Conservation (phyloP, 1,140 invertebrate genomes). For the Heliconius hewitsoni region DNA sequence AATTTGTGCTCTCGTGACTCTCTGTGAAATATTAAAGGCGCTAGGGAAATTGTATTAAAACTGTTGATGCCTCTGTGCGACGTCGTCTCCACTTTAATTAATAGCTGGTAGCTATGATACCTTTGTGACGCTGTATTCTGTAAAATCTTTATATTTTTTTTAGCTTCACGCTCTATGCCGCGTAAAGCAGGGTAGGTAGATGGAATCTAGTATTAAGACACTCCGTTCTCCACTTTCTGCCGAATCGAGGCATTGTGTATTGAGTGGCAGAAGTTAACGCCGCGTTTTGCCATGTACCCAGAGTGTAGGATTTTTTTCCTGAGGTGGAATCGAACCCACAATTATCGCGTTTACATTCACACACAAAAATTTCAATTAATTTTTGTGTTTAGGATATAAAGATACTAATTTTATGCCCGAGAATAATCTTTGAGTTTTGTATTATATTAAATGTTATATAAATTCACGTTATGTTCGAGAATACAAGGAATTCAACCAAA, state of each 20-base stretch:
- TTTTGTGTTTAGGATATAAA: neutral
- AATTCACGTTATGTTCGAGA: neutral
- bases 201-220: too few relatives aligned
- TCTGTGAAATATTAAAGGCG: constrained; percentile 35
- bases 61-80: constrained; percentile 10
- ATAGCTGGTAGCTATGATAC: neutral
- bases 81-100: constrained; percentile 4
- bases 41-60: constrained; percentile 32
- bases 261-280: neutral
- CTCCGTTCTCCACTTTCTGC: too few relatives aligned
- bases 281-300: too few relatives aligned
- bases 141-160: neutral
- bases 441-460: neutral
- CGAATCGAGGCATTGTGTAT: too few relatives aligned
- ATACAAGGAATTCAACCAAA: neutral
- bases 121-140: neutral
- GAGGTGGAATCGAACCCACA: too few relatives aligned
- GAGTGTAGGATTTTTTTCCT: too few relatives aligned
- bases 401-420: neutral
- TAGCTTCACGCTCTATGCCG: too few relatives aligned
- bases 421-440: neutral
- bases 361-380: too few relatives aligned
- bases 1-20: constrained; percentile 23
- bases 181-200: too few relatives aligned
- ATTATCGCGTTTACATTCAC: too few relatives aligned